These are phyloP conservation scores for Aquatica leii DNA, from an alignment of 2,888 invertebrate genomes.

Conservation along the genomic window DNA sequence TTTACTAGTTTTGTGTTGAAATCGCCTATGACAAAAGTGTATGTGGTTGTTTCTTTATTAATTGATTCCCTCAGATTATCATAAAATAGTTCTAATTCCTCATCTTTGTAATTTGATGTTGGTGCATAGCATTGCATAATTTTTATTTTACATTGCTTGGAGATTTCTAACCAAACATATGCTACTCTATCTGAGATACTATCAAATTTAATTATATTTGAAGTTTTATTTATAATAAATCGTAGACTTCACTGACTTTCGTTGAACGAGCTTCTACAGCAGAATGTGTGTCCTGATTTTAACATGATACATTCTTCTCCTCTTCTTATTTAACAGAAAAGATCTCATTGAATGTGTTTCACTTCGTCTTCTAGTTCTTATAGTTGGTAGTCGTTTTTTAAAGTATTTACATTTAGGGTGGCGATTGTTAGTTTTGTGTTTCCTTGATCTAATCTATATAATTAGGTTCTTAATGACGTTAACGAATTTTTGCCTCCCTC, in stretches of 20 bases:
- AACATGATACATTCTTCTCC: not conserved
- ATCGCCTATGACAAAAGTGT: too few relatives aligned
- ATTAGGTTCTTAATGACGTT: too few relatives aligned
- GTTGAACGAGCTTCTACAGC: not conserved
- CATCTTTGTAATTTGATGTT: not conserved
- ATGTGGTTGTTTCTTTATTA: too few relatives aligned
- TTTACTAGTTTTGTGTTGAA: too few relatives aligned
- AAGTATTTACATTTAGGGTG: too few relatives aligned
- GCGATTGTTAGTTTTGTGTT: too few relatives aligned
- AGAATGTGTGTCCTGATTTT: not conserved
- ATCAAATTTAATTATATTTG: not conserved
- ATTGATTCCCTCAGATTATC: not conserved
- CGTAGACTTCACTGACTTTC: not conserved
- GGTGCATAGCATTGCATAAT: not conserved
- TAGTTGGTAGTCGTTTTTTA: not conserved
- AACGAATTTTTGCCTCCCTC: too few relatives aligned
- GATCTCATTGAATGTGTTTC: not conserved
- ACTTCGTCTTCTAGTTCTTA: not conserved
- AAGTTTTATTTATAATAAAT: conserved; percentile 1
- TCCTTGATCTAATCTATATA: too few relatives aligned
- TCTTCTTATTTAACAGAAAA: not conserved
- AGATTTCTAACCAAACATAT: not conserved
- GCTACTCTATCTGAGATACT: not conserved
- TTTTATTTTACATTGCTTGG: not conserved
- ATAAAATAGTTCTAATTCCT: not conserved